Percentiles rank a stretch among this genome's conserved stretches.
These are phyloP conservation scores for Charanyca ferruginea DNA, from an alignment of 2,888 invertebrate genomes.

Conservation along the genomic window DNA sequence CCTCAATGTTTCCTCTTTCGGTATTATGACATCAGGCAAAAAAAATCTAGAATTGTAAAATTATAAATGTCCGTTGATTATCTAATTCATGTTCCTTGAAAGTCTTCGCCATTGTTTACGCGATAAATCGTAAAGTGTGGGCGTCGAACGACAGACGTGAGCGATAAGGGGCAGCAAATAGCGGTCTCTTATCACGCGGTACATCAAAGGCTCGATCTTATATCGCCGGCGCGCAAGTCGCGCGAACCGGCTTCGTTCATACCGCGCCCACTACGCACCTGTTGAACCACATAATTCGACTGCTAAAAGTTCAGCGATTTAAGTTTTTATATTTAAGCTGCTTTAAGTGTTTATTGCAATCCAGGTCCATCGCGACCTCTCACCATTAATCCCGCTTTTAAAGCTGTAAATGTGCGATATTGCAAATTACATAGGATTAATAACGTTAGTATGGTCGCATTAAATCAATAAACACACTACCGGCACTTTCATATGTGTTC, in stretches of 20 bases:
- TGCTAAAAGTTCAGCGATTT: conserved; percentile 27
- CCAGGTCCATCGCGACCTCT: conserved; percentile 25
- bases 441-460: conserved; percentile 65
- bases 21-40: conserved; percentile 44
- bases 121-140: conserved; percentile 65
- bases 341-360: conserved; percentile 39
- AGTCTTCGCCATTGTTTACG: conserved; percentile 66
- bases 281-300: conserved; percentile 42
- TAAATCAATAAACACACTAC: conserved; percentile 76
- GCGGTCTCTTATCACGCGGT: conserved; percentile 72
- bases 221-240: conserved; percentile 57
- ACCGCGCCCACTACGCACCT: conserved; percentile 48
- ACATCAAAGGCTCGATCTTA: conserved; percentile 76
- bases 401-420: conserved; percentile 62
- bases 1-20: conserved; percentile 50
- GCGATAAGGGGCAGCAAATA: conserved; percentile 74
- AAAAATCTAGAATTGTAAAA: conserved; percentile 45
- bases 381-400: conserved; percentile 52
- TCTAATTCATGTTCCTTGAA: conserved; percentile 64
- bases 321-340: conserved; percentile 23
- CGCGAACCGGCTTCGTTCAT: conserved; percentile 41
- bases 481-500: conserved; percentile 74
- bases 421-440: conserved; percentile 73
- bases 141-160: conserved; percentile 71
- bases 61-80: conserved; percentile 55